Base-by-base conservation (phyloP, 30 jellyfish, hydroid and myxozoan genomes). In the Sanderia malayensis region DNA sequence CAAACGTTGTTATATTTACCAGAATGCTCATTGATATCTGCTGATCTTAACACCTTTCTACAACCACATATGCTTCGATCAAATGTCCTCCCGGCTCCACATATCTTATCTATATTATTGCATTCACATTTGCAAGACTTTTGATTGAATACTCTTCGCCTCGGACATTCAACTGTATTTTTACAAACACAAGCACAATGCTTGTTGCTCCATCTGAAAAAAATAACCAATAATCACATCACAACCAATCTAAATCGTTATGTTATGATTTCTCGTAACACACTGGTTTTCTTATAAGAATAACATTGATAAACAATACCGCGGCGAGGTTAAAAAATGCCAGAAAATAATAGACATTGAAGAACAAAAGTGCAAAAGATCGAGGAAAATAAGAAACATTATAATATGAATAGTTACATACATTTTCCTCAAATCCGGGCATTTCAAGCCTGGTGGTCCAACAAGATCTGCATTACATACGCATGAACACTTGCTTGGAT, bases 151-250 rank as follows among this genome's bases (percentile, higher is more conserved):
- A 45, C 24, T 32, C 33, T 44, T 26, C 86, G 53, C 31, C 78
- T 74, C 29, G 22, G 19, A 44, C 86, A 74, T 1, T 44, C 13
- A 34, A 15, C 29, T 29, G 76, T 34, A 63, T 74, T 74, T n/a
- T 23, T 58, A 47, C 86, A 74, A 44, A 41, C 32, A 65, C 86
- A 74, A 57, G 61, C 86, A 74, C 86, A 74, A 28, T 18, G 4
- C 45, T 1, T 47, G 21, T 18, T 31, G 18, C 65, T 61, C 86
- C 86, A 74, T 44, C 86, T 74, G 44, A 8, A 46, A 47, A 19
- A 37, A 37, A 37, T 13, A 37, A n/a, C n/a, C n/a, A n/a, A n/a
- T n/a, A n/a, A n/a, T n/a, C n/a, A n/a, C n/a, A n/a, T n/a, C n/a
- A n/a, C n/a, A n/a, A n/a, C n/a, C n/a, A n/a, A n/a, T n/a, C n/a